Base-by-base conservation (phyloP, 2,888 invertebrate species). In the Amphipyra tragopoginis region DNA sequence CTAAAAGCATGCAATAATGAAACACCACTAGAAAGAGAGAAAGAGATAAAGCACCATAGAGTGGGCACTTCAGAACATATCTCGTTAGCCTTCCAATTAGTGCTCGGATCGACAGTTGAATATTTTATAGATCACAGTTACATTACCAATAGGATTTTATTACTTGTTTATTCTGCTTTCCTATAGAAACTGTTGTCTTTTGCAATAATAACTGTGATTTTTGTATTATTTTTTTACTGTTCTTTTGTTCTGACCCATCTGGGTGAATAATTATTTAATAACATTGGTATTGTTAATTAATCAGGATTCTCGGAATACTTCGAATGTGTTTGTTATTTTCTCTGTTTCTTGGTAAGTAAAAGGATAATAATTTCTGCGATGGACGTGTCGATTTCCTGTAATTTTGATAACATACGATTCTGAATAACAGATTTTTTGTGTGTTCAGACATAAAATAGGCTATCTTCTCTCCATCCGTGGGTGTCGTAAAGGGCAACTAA, bases 61-160 rank as follows among this genome's bases (percentile, higher is more conserved):
- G 72, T 72, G 67, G 63, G 75, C 72, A 72, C 77, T 82, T 72
- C 72, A 72, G 72, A 82, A 77, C 75, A 80, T 62, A 79, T 78
- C 84, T 85, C 84, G 85, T 85, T 85, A 85, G 82, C 72, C 72
- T 66, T 84, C 83, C 85, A 85, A 85, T 85, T 85, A 85, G 83
- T 80, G 72, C 67, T 60, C 60, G 70, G 71, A 80, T 82, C 80
- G 83, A 75, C 75, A 68, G 65, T 67, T 83, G 84, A 84, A 85
- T 85, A 84, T 85, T 84, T 83, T 79, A 84, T 76, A 72, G 73
- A 71, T 76, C 68, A 72, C 72, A 50, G 66, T 76, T 58, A 72
- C 65, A 72, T 65, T 77, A 79, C 70, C 40, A 62, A 71, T 74
- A 69, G 50, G 57, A 69, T 66, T 79, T 70, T 70, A 48, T 73